Conservation (phyloP, 64 coral and sea anemone species). For the Cladopsammia gracilis region DNA sequence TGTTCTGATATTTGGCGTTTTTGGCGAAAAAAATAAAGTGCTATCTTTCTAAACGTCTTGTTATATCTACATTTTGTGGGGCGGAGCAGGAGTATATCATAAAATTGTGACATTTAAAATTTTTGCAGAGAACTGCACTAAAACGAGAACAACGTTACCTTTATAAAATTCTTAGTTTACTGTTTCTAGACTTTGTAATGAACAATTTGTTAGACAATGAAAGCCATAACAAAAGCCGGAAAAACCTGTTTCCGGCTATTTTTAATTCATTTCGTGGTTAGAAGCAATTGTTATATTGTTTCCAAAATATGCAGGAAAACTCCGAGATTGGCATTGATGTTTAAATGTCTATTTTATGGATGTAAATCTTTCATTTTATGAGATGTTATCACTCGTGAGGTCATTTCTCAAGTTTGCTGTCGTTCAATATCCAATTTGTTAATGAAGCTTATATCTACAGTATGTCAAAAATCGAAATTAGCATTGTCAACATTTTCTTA, state of each 20-base stretch:
- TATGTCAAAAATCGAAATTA: not conserved
- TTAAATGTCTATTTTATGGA: not conserved
- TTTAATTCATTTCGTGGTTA: conserved; percentile 1
- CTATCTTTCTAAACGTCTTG: not conserved
- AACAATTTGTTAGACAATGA: not conserved
- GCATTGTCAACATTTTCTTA: not conserved
- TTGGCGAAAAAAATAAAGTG: not conserved
- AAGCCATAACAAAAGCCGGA: conserved; percentile 6
- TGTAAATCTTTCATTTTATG: not conserved
- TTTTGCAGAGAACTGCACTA: not conserved
- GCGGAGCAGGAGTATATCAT: not conserved
- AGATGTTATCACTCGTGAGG: not conserved
- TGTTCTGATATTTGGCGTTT: not conserved
- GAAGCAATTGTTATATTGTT: not conserved
- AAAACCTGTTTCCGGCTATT: conserved; percentile 7
- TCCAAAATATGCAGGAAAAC: not conserved
- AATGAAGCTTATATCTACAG: conserved; percentile 8
- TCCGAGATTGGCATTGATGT: not conserved
- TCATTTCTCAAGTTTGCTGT: not conserved
- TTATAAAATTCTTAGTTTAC: not conserved
- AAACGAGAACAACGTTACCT: not conserved
- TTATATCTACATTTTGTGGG: not conserved
- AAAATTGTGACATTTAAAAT: not conserved
- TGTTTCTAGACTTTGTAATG: not conserved
- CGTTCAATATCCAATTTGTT: conserved; percentile 15